These are phyloP conservation scores for Silurus glanis DNA, from an alignment of 2,113 vertebrate genomes.

Conservation along the genomic window DNA sequence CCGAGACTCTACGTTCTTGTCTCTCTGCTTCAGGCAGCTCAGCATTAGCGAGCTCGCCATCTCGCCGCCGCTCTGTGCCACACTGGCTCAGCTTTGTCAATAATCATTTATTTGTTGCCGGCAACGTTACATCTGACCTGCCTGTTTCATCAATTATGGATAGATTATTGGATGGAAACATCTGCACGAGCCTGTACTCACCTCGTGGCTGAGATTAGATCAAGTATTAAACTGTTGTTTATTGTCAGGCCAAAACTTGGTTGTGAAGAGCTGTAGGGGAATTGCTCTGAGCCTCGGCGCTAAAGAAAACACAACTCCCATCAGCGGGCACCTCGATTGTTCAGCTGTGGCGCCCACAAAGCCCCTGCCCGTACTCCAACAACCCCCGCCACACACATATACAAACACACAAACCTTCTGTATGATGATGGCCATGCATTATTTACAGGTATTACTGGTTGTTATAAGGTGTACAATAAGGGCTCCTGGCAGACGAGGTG, in stretches of 20 bases:
- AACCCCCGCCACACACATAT: conserved; percentile 30
- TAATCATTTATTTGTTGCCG: conserved; percentile 99
- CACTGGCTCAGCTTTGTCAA: conserved; percentile 97
- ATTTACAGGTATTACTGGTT: conserved; percentile 90
- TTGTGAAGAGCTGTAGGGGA: conserved; percentile 81
- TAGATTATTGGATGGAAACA: conserved; percentile 99
- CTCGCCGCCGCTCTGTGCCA: conserved; percentile 77
- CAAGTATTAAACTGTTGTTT: conserved; percentile 99
- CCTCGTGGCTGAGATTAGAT: conserved; percentile 98
- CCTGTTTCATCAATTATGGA: conserved; percentile 99
- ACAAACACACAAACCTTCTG: conserved; percentile 59
- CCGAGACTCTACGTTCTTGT: neutral
- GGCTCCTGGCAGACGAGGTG: conserved; percentile 81
- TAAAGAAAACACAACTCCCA: conserved; percentile 77
- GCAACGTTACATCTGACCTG: conserved; percentile 99
- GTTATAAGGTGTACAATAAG: conserved; percentile 88
- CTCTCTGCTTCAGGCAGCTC: conserved; percentile 15
- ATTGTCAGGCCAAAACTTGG: conserved; percentile 93
- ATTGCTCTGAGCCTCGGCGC: conserved; percentile 75
- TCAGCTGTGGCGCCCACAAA: conserved; percentile 70
- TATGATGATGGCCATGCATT: conserved; percentile 85
- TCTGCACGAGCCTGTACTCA: conserved; percentile 92
- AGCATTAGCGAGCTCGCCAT: conserved; percentile 44
- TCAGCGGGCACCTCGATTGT: conserved; percentile 86
- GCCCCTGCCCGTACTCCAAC: neutral